phyloP scores from a whole-genome alignment of 2,113 vertebrate species.

The Myrmecophaga tridactyla region DNA sequence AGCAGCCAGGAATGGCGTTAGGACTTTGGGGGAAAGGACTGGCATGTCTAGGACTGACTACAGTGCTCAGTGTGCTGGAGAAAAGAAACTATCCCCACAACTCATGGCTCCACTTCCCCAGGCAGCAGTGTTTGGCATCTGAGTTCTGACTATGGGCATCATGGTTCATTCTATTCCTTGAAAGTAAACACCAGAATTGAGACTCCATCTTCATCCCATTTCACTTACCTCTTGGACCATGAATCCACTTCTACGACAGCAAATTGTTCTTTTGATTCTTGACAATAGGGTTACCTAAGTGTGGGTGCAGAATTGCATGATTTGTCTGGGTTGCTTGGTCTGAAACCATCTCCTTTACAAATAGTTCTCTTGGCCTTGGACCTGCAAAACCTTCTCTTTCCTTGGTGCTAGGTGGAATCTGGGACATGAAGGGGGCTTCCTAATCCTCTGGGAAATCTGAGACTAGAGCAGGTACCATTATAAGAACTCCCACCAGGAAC shows the following conservation, averaged over 20 bases:
- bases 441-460: background rate
- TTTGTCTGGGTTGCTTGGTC: constrained; percentile 57
- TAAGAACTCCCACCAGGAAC: background rate
- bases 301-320: constrained; percentile 71
- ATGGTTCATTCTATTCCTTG: background rate
- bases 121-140: background rate
- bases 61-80: background rate
- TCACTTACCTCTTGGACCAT: constrained; percentile 50
- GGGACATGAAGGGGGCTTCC: background rate
- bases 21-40: background rate
- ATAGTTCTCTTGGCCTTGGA: constrained; percentile 19
- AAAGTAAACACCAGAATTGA: background rate
- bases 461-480: background rate
- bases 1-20: background rate
- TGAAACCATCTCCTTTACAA: constrained; percentile 34
- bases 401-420: background rate
- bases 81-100: background rate
- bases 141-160: background rate
- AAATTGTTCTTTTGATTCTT: constrained; percentile 68
- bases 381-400: background rate
- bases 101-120: background rate
- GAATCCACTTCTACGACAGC: constrained; percentile 65
- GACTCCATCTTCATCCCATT: background rate
- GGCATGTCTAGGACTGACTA: background rate
- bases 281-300: constrained; percentile 72